These are phyloP conservation scores for Globia sparganii DNA, from an alignment of 2,888 invertebrate genomes.

Conservation along the genomic window DNA sequence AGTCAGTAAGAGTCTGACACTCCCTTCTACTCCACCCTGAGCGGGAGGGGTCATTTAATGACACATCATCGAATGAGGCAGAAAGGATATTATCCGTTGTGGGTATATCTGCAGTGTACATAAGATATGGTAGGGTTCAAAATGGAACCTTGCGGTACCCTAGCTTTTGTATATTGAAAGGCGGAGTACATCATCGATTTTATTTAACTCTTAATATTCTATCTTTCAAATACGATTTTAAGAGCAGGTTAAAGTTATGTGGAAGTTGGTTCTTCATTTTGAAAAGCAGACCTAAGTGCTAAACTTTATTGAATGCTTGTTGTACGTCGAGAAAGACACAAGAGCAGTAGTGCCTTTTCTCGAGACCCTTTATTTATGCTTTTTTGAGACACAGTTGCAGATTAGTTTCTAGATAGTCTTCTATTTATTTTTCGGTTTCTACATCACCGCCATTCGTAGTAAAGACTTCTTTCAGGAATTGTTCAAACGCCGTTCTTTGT, in stretches of 20 bases:
- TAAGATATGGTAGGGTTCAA: conserved; percentile 40
- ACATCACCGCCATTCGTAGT: background rate
- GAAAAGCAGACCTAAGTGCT: background rate
- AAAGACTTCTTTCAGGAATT: background rate
- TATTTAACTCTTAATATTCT: conserved; percentile 35
- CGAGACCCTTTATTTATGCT: background rate
- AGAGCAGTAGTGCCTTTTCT: background rate
- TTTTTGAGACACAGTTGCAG: background rate
- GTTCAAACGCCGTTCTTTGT: background rate
- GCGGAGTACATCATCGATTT: conserved; percentile 10
- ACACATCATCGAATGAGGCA: background rate
- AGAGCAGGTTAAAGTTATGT: conserved; percentile 17
- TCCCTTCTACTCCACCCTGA: too few species aligned
- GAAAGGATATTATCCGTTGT: conserved; percentile 2
- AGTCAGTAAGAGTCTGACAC: too few species aligned
- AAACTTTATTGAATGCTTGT: background rate
- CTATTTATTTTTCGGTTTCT: background rate
- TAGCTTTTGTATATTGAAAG: conserved; percentile 32
- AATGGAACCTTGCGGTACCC: conserved; percentile 50
- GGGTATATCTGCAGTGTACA: conserved; percentile 46
- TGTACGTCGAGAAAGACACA: background rate
- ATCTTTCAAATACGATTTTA: background rate
- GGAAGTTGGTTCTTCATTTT: conserved; percentile 42
- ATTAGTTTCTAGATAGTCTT: background rate
- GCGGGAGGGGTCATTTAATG: too few species aligned